Percentiles rank a stretch among this genome's conserved stretches.
Evolutionary conservation across 2,888 invertebrate species (phyloP).

Genomic region (Silvanus unidentatus): DNA sequence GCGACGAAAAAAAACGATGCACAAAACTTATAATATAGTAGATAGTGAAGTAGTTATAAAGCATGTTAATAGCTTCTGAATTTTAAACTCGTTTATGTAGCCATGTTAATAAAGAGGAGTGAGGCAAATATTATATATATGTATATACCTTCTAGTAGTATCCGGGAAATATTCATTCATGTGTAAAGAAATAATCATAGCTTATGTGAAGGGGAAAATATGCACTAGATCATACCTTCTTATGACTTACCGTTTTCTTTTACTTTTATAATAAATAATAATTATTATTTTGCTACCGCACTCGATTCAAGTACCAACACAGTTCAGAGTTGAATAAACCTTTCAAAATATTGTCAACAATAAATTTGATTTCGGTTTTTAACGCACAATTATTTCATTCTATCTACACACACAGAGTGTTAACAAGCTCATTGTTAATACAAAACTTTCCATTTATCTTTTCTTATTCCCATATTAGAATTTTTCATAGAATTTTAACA

Average conservation of each 20-base stretch:
- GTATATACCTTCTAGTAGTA: too few relatives aligned
- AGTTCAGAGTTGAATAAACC: slow-evolving; percentile 5
- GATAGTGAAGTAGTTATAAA: slow-evolving; percentile 14
- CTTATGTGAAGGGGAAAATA: slow-evolving; percentile 26
- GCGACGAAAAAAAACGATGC: too few relatives aligned
- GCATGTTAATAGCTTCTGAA: slow-evolving; percentile 31
- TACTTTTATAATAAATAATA: slow-evolving; percentile 5
- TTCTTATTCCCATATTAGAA: too few relatives aligned
- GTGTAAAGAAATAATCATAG: slow-evolving; percentile 36
- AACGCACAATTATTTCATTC: too few relatives aligned
- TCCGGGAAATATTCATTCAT: slow-evolving; percentile 39
- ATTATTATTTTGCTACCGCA: slow-evolving; percentile 1
- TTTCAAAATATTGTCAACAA: neutral
- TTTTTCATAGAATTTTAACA: too few relatives aligned
- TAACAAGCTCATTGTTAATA: too few relatives aligned
- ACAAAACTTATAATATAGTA: too few relatives aligned
- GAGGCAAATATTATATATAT: too few relatives aligned
- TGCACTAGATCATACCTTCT: slow-evolving; percentile 27
- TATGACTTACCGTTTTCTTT: slow-evolving; percentile 13
- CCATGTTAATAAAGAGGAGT: slow-evolving; percentile 27
- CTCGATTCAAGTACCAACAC: neutral
- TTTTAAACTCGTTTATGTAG: slow-evolving; percentile 29
- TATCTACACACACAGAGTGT: too few relatives aligned
- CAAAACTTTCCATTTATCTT: too few relatives aligned
- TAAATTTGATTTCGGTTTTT: too few relatives aligned